phyloP scores from a whole-genome alignment of 2,888 invertebrate genomes.

The Lissocephala sabroskyi region DNA sequence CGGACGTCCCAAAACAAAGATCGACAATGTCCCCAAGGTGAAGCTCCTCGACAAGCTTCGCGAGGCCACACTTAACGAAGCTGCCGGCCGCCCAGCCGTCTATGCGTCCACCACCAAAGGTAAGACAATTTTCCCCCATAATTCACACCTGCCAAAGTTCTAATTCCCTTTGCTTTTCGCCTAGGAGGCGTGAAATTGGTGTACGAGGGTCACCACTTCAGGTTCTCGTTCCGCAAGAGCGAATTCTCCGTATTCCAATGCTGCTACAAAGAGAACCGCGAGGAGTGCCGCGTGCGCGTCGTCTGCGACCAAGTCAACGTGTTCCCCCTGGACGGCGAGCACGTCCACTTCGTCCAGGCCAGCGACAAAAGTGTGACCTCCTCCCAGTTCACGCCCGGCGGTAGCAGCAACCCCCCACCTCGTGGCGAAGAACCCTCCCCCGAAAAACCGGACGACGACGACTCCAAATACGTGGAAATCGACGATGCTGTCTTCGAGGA shows the following conservation, averaged over 20 bases:
- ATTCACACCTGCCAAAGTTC: slow-evolving; percentile 15
- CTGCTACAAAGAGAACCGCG: slow-evolving; percentile 68
- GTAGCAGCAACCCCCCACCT: slow-evolving; percentile 14
- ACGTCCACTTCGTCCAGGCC: slow-evolving; percentile 69
- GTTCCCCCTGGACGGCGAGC: slow-evolving; percentile 66
- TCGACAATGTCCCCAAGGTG: slow-evolving; percentile 33
- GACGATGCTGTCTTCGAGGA: slow-evolving; percentile 29
- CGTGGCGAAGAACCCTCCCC: slow-evolving; percentile 28
- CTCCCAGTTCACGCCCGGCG: slow-evolving; percentile 58
- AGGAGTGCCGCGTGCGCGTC: slow-evolving; percentile 67
- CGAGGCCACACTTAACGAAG: slow-evolving; percentile 42
- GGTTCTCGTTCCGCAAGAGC: slow-evolving; percentile 67
- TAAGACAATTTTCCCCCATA: slow-evolving; percentile 21
- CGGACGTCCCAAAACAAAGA: slow-evolving; percentile 51
- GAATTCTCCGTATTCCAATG: slow-evolving; percentile 69
- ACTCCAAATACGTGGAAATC: slow-evolving; percentile 27
- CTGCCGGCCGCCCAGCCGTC: slow-evolving; percentile 48
- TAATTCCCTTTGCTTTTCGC: not conserved
- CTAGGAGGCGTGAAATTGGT: slow-evolving; percentile 69
- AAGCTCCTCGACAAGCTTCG: slow-evolving; percentile 52
- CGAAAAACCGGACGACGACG: slow-evolving; percentile 6
- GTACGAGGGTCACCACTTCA: slow-evolving; percentile 69
- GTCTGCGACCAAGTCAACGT: slow-evolving; percentile 67
- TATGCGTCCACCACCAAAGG: slow-evolving; percentile 70
- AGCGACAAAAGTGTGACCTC: slow-evolving; percentile 69